Evolutionary conservation across 92 coral and sea anemone genomes (phyloP), one percentile per base, ranked within the genome.

Genomic region (Phenganax subtilis): DNA sequence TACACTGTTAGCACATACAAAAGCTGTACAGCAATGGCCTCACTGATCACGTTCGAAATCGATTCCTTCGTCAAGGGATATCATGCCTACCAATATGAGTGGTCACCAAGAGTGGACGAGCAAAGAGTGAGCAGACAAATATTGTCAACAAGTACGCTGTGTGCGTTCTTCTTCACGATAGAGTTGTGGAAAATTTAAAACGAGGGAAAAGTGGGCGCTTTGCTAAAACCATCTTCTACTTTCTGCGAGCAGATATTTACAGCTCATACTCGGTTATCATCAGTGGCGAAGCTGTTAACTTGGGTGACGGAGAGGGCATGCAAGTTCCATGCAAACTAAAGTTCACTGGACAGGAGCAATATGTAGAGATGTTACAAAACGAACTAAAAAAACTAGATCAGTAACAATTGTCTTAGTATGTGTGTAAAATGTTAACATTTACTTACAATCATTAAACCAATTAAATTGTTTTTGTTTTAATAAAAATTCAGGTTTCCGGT

Each of bases 61-160:
- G 70, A 64, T 25, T 66, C 70, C 12, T 64, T 20, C 70, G 17
- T 20, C 47, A 64, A 64, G 70, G 37, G 70, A 64, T 20, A 64
- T 11, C 70, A 64, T 64, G 70, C 70, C 31, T 64, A 64, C 70
- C 74, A 68, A 76, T 77, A 75, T 76, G 84, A 82, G 76, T 86
- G 86, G 86, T 75, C 76, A 76, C 84, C 31, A 17, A 64, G 25
- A 61, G 29, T 61, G 25, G 29, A 61, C 67, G 67, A 61, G 67
- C 67, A 8, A 61, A 17, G 8, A 14, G 6, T 0, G 67, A 61
- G 67, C 67, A 6, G 3, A 17, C 20, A 14, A 61, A 61, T 61
- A 8, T 61, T 61, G 88, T 81, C 52, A 55, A 81, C 55, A 81
- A 85, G 80, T 85, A 80, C 66, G 85, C 81, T 56, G 88, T 85